A percentile compares a stretch with the other conserved stretches of the same genome.
Evolutionary conservation across 2,113 vertebrate genomes (phyloP).

Genomic region (Ondatra zibethicus): DNA sequence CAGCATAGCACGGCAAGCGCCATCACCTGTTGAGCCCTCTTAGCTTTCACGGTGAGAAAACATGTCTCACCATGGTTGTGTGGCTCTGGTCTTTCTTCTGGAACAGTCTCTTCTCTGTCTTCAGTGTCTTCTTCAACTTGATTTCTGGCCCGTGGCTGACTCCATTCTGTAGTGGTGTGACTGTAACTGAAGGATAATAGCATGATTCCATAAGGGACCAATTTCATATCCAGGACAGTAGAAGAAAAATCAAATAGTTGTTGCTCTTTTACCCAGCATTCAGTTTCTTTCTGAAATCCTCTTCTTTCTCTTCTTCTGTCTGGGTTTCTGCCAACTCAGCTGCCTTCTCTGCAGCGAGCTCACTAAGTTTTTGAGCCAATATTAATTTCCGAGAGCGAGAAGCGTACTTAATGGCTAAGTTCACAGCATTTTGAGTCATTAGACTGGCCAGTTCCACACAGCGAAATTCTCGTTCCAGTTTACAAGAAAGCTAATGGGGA

Average conservation of each 20-base stretch:
- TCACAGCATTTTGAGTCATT: constrained; percentile 93
- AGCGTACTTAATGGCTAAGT: constrained; percentile 95
- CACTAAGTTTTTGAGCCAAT: constrained; percentile 93
- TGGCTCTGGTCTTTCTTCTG: constrained; percentile 82
- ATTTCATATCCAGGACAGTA: background rate
- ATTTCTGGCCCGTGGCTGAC: constrained; percentile 50
- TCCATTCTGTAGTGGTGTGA: constrained; percentile 78
- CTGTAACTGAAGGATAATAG: constrained; percentile 80
- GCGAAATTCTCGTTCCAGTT: constrained; percentile 96
- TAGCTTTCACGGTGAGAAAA: background rate
- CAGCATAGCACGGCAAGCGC: background rate
- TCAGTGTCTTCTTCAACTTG: constrained; percentile 82
- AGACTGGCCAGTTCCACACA: constrained; percentile 95
- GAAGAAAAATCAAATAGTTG: constrained; percentile 39
- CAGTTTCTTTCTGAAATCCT: constrained; percentile 81
- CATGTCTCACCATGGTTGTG: constrained; percentile 83
- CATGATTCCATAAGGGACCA: constrained; percentile 63
- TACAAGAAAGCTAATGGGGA: constrained; percentile 93
- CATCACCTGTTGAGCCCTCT: background rate
- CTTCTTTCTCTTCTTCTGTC: constrained; percentile 79
- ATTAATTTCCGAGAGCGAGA: constrained; percentile 93
- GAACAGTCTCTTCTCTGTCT: constrained; percentile 82
- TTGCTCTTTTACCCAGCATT: constrained; percentile 87
- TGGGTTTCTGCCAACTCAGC: constrained; percentile 83
- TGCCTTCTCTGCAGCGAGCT: constrained; percentile 93